Evolutionary conservation across 2,113 vertebrate species (phyloP).

Genomic region (Macrotus californicus): DNA sequence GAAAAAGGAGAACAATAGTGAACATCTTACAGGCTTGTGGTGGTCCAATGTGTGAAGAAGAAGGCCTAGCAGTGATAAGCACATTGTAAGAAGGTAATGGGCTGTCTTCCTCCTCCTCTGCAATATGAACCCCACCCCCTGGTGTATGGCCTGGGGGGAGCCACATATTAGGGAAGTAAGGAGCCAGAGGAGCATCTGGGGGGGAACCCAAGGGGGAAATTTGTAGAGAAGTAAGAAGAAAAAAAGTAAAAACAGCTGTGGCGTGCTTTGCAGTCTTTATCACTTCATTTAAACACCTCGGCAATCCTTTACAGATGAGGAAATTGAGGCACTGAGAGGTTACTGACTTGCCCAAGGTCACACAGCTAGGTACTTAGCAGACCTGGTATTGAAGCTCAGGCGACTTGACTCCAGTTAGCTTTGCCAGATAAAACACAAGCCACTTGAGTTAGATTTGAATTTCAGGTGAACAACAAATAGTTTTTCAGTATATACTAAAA

Average conservation of each 20-base stretch:
- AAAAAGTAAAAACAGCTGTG: background rate
- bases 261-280: background rate
- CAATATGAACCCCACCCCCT: too few relatives aligned
- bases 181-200: background rate
- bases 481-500: background rate
- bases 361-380: background rate
- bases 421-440: background rate
- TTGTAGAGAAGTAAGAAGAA: background rate
- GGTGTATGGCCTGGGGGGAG: background rate
- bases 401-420: background rate
- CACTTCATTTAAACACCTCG: background rate
- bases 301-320: background rate
- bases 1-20: background rate
- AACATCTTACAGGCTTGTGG: background rate
- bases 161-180: background rate
- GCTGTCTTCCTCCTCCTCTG: background rate
- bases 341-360: background rate
- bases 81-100: background rate
- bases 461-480: background rate
- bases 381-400: background rate
- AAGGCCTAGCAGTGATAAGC: background rate
- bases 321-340: background rate
- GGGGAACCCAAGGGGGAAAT: background rate
- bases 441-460: slow-evolving; percentile 1
- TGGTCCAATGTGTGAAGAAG: background rate